Evolutionary conservation across 2,888 invertebrate species (phyloP), one percentile per base, ranked within the genome.

Genomic region (Rhogogaster chlorosoma): DNA sequence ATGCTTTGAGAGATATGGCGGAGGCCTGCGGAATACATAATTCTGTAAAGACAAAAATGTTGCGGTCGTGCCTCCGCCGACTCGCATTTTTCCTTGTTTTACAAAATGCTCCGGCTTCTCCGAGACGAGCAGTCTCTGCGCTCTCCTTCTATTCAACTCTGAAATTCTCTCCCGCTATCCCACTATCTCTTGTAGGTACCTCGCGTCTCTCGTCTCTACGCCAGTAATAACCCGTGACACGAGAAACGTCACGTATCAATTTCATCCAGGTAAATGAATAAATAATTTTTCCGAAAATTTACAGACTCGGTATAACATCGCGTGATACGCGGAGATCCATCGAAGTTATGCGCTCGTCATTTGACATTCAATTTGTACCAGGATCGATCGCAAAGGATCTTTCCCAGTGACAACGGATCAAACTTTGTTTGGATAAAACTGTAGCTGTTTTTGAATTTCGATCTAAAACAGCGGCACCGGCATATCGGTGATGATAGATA

Each of bases 21-120:
- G 90, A 92, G 92, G 92, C 92, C 92, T 92, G 93, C 91, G 91
- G 93, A 93, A 93, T 93, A 93, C 93, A 93, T 93, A 93, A 93
- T 93, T 93, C 92, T 92, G 92, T 93, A 93, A 93, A 93, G 93
- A 93, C 93, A 93, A 93, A 93, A 93, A 93, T 93, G 91, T 89
- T 93, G 93, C 91, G 93, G 93, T 92, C 91, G 92, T 92, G 91
- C 91, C 91, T 87, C 49, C 88, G 90, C 89, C 89, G 90, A 92
- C 91, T 90, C 90, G 91, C 92, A 92, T 93, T 93, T 93, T 93
- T 93, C 92, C 93, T 92, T 92, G 91, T 93, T 93, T 92, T 91
- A 92, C 92, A 90, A 91, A 89, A 91, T 91, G 90, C 89, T 88
- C n/a, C 89, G 88, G 89, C 89, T 92, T 92, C 91, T 87, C 57